These are phyloP conservation scores for Ormyrus thymus DNA, from an alignment of 2,888 invertebrate species.

Conservation along the genomic window DNA sequence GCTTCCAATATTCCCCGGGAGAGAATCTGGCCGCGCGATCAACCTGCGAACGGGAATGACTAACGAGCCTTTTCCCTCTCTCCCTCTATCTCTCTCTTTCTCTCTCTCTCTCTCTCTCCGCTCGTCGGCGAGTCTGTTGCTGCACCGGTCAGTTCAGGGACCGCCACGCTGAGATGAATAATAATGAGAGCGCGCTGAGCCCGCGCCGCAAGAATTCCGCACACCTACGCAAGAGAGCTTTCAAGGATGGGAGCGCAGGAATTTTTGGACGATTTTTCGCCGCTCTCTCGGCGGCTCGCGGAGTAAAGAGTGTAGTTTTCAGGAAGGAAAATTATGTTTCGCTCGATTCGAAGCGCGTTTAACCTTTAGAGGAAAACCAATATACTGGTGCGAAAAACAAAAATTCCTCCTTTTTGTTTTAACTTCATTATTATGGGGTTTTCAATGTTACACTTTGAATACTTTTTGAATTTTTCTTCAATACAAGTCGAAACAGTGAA, in stretches of 20 bases:
- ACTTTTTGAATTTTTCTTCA: too few relatives aligned
- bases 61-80: conserved; percentile 51
- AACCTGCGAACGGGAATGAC: conserved; percentile 41
- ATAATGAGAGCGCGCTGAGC: conserved; percentile 60
- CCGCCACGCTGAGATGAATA: conserved; percentile 64
- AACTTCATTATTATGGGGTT: too few relatives aligned
- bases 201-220: conserved; percentile 33
- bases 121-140: conserved; percentile 45
- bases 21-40: conserved; percentile 43
- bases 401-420: too few relatives aligned
- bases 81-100: conserved; percentile 9
- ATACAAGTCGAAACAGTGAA: too few relatives aligned
- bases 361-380: too few relatives aligned
- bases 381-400: too few relatives aligned
- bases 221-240: background rate
- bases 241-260: background rate
- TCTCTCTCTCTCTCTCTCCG: background rate
- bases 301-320: background rate
- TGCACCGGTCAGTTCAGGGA: conserved; percentile 44
- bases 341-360: background rate
- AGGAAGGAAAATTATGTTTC: background rate
- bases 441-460: too few relatives aligned
- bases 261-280: background rate
- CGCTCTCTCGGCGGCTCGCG: background rate
- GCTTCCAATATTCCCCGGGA: conserved; percentile 29